Conservation (phyloP, 1,140 invertebrate species). For the Hypsibius dujardini region DNA sequence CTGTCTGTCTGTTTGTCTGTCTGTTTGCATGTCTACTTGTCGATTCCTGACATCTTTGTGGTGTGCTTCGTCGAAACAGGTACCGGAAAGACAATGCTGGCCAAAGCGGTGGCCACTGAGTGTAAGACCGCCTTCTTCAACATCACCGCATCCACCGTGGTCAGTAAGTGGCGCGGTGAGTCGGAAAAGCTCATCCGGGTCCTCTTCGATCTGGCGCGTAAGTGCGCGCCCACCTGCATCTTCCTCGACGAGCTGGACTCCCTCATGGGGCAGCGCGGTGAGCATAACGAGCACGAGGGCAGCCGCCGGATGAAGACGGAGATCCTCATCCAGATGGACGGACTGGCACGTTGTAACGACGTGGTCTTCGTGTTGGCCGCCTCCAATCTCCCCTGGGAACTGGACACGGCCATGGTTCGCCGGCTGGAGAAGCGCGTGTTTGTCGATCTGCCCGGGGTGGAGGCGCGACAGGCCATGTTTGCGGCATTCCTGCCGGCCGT, state of each 20-base stretch:
- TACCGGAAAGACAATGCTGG: conserved; percentile 66
- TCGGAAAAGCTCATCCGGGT: conserved; percentile 76
- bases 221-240: conserved; percentile 39
- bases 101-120: conserved; percentile 67
- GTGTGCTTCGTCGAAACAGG: conserved; percentile 24
- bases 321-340: conserved; percentile 61
- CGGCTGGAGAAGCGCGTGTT: conserved; percentile 71
- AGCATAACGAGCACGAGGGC: conserved; percentile 39
- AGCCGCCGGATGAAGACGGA: conserved; percentile 43
- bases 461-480: conserved; percentile 49
- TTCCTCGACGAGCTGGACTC: conserved; percentile 40
- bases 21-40: no score
- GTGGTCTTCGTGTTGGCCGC: conserved; percentile 65
- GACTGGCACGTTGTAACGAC: conserved; percentile 39
- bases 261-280: conserved; percentile 37
- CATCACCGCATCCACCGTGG: conserved; percentile 62
- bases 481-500: conserved; percentile 37
- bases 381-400: conserved; percentile 78
- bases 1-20: no score
- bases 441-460: conserved; percentile 50
- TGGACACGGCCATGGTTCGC: conserved; percentile 66
- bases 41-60: background rate
- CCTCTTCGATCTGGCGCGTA: conserved; percentile 39
- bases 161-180: conserved; percentile 85
- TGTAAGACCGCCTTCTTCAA: conserved; percentile 75